Evolutionary conservation across 1,140 invertebrate species (phyloP).

Genomic region (Drosophila pseudoananassae): DNA sequence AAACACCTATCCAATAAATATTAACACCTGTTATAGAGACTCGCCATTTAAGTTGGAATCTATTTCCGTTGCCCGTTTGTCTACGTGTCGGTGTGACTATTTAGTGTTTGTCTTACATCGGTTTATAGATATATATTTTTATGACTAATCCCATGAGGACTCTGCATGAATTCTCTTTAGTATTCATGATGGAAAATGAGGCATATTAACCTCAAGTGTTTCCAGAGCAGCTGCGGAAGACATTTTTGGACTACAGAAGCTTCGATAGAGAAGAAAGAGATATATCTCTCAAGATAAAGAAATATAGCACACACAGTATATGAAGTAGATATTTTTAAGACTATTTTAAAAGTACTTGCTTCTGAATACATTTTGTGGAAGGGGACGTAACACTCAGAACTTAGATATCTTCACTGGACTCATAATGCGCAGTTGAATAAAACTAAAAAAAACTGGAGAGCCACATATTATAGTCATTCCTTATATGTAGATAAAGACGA

Average conservation of each 20-base stretch:
- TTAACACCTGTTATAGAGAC: conserved; percentile 2
- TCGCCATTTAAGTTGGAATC: conserved; percentile 5
- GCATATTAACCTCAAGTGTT: conserved; percentile 32
- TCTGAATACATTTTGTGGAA: not conserved
- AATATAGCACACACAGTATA: not conserved
- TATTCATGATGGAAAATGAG: conserved; percentile 4
- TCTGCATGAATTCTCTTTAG: not conserved
- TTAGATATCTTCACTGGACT: not conserved
- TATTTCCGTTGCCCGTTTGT: conserved; percentile 13
- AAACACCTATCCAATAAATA: not conserved
- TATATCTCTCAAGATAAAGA: not conserved
- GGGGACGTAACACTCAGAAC: not conserved
- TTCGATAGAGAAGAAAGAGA: not conserved
- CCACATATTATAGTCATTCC: not conserved
- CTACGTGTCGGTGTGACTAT: conserved; percentile 16
- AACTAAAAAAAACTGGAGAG: no score
- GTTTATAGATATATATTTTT: not conserved
- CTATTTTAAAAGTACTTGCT: not conserved
- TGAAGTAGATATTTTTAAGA: no score
- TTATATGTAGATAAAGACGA: not conserved
- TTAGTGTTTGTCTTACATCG: conserved; percentile 10
- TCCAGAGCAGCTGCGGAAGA: not conserved
- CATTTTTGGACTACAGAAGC: conserved; percentile 3
- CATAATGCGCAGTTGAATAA: conserved; percentile 42
- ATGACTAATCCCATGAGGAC: conserved; percentile 28